These are phyloP conservation scores for Platanista minor DNA, from an alignment of 2,113 vertebrate species.

Conservation along the genomic window DNA sequence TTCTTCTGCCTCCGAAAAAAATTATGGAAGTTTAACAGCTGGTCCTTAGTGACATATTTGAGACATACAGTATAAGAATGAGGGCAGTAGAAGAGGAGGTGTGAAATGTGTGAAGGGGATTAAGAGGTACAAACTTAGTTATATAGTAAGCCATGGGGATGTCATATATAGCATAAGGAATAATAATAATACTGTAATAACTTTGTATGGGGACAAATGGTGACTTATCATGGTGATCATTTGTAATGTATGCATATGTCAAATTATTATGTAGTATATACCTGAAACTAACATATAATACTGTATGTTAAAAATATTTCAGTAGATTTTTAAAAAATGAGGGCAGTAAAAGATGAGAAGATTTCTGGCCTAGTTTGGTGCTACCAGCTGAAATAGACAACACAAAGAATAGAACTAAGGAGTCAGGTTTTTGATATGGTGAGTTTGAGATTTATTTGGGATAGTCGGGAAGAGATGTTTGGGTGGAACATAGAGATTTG, in stretches of 20 bases:
- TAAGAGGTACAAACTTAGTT: neutral
- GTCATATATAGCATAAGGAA: neutral
- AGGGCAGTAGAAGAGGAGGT: neutral
- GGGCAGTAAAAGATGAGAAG: neutral
- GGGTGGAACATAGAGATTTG: neutral
- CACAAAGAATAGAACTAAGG: neutral
- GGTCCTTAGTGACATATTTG: neutral
- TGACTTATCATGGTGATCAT: neutral
- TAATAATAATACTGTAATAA: neutral
- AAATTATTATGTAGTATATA: neutral
- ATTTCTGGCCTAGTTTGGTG: neutral
- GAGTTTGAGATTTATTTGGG: neutral
- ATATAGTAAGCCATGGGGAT: neutral
- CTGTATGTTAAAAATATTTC: neutral
- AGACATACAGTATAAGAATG: neutral
- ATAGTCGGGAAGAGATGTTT: neutral
- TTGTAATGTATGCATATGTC: neutral
- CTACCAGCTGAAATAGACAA: neutral
- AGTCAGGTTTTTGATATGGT: neutral
- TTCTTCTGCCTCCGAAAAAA: neutral
- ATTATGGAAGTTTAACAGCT: neutral
- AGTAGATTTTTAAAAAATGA: neutral
- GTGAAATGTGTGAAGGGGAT: neutral
- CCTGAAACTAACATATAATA: neutral
- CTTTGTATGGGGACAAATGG: neutral